phyloP scores from a whole-genome alignment of 92 coral and sea anemone genomes.

The Isaurus tuberculatus region DNA sequence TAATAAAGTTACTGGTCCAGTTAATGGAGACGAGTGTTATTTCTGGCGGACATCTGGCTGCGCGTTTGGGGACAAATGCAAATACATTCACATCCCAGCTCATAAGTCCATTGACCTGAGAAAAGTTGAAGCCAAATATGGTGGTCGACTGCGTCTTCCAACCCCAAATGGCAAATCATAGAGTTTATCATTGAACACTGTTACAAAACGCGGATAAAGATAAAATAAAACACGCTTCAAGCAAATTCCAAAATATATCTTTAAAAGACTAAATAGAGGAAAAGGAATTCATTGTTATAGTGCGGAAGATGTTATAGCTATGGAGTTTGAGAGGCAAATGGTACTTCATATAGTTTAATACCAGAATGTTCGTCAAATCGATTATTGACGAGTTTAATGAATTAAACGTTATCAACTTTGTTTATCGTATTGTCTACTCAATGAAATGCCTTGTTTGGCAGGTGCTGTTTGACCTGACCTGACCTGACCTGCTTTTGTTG shows the following conservation, averaged over 20 bases:
- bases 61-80: constrained; percentile 89
- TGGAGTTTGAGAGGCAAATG: not conserved
- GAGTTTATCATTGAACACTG: not conserved
- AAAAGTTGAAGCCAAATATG: constrained; percentile 94
- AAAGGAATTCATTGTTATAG: not conserved
- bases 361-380: not conserved
- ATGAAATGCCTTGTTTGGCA: not conserved
- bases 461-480: not conserved
- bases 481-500: no score
- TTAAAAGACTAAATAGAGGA: no score
- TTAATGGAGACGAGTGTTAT: constrained; percentile 97
- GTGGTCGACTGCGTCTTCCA: constrained; percentile 68
- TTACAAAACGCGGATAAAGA: not conserved
- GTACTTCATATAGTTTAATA: not conserved
- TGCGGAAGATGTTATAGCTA: not conserved
- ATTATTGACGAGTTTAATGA: not conserved
- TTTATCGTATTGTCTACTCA: not conserved
- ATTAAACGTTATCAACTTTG: not conserved
- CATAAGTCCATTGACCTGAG: constrained; percentile 80
- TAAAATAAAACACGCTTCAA: not conserved
- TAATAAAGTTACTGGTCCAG: constrained; percentile 84
- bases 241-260: not conserved
- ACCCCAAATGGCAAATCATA: constrained; percentile 36
- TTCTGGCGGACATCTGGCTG: constrained; percentile 99
- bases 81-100: constrained; percentile 79